phyloP scores from a whole-genome alignment of 2,888 invertebrate genomes.

The Vesta saturnalis region DNA sequence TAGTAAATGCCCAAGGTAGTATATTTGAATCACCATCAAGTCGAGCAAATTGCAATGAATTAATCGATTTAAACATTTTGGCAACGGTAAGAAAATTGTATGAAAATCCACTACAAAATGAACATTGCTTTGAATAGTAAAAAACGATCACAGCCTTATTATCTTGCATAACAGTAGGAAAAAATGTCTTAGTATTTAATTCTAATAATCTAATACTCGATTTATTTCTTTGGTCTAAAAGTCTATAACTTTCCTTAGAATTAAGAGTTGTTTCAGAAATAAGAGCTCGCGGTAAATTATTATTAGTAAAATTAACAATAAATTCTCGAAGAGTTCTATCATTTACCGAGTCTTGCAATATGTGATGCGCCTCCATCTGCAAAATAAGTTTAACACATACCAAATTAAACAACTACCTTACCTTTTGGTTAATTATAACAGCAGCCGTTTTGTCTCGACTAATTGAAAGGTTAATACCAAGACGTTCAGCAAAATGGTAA shows the following conservation, averaged over 20 bases:
- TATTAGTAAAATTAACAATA: conserved; percentile 65
- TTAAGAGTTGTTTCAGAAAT: conserved; percentile 48
- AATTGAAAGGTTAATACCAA: conserved; percentile 75
- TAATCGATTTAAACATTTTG: conserved; percentile 67
- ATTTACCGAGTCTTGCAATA: conserved; percentile 66
- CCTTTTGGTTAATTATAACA: conserved; percentile 77
- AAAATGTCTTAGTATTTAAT: conserved; percentile 73
- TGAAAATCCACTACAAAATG: conserved; percentile 76
- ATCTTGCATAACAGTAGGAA: conserved; percentile 68
- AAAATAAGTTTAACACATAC: too few relatives aligned
- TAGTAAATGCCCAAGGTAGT: conserved; percentile 87
- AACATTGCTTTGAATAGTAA: conserved; percentile 82
- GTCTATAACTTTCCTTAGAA: conserved; percentile 50
- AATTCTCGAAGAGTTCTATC: conserved; percentile 65
- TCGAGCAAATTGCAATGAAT: conserved; percentile 69
- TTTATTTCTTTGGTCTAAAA: conserved; percentile 36
- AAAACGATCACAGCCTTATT: conserved; percentile 77
- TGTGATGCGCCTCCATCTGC: conserved; percentile 76
- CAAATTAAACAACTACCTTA: conserved; percentile 53
- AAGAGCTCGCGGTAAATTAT: conserved; percentile 53
- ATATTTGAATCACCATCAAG: conserved; percentile 87
- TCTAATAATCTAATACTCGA: conserved; percentile 64
- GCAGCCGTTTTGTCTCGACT: conserved; percentile 72
- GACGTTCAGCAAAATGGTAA: conserved; percentile 77
- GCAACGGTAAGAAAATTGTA: conserved; percentile 76